A percentile compares a stretch with the other conserved stretches of the same genome.
Conservation (phyloP, 2,797 vertebrate genomes). For the Anolis apletophallus region DNA sequence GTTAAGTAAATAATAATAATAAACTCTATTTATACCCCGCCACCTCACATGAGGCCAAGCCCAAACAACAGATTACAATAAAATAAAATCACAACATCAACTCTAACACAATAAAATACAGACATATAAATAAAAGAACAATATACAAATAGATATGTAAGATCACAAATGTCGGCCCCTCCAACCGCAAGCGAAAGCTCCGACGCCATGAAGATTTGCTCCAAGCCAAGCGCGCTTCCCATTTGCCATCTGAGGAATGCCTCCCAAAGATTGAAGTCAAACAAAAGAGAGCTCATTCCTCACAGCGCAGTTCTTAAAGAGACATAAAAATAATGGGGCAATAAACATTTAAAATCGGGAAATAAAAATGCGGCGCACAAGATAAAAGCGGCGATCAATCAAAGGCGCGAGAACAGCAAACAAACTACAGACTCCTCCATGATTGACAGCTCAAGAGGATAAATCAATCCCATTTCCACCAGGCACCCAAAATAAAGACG, state of each 20-base stretch:
- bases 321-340: conserved; percentile 1
- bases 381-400: background rate
- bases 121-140: too few species aligned
- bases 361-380: background rate
- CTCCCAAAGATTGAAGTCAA: background rate
- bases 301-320: background rate
- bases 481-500: background rate
- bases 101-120: too few species aligned
- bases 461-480: background rate
- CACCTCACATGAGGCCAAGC: too few species aligned
- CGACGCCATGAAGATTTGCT: background rate
- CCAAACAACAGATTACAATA: too few species aligned
- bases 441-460: too few species aligned
- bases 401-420: too few species aligned
- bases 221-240: background rate
- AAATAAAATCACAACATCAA: too few species aligned
- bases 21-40: too few species aligned
- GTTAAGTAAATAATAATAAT: too few species aligned
- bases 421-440: too few species aligned
- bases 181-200: background rate
- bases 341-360: background rate
- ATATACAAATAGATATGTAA: too few species aligned
- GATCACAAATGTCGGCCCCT: too few species aligned
- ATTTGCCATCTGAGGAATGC: background rate
- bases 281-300: background rate